Base-by-base conservation (phyloP, 2,888 invertebrate species). In the Eumerus sabulonum region DNA sequence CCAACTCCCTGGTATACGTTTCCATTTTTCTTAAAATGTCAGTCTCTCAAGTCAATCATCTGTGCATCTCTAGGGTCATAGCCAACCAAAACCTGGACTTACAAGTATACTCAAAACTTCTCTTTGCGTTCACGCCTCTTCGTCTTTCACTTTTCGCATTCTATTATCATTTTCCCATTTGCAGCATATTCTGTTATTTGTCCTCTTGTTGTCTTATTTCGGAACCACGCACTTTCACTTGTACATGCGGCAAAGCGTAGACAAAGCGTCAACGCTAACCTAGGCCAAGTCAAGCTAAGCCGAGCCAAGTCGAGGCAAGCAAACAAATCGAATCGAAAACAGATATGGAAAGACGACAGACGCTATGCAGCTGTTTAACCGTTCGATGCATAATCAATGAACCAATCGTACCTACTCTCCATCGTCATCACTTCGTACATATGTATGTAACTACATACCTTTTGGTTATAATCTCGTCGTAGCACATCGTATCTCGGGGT, bases 321-420 rank as follows among this genome's bases (percentile, higher is more conserved):
- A 27, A 48, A 48, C 19, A 4, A 27, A 19, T 27, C 11, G 17
- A n/a, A 38, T 4, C 35, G 18, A 35, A 45, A 27, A 27, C 27
- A 27, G 27, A 40, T 14, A 47, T 62, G 35, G 47, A 48, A 62
- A 62, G 18, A 71, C 42, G 19, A 66, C n/a, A 64, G 71, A 68
- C 19, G 36, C 60, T 4, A 47, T 19, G 53, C 57, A 50, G 56
- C 66, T 63, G 60, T 50, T 53, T 76, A 76, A 76, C 71, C 60
- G 76, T 76, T 76, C 14, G 56, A 72, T 64, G 76, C 53, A 76
- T 76, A 76, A 76, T 76, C 76, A 76, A 76, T 76, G 64, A 44
- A 57, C 7, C 27, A 27, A 27, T 2, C 27, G 2, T 27, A 2
- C 27, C 27, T 27, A 27, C 27, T 27, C 27, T 27, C 7, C 27